Evolutionary conservation across 2,888 invertebrate species (phyloP).

Genomic region (Acrocera orbiculus): DNA sequence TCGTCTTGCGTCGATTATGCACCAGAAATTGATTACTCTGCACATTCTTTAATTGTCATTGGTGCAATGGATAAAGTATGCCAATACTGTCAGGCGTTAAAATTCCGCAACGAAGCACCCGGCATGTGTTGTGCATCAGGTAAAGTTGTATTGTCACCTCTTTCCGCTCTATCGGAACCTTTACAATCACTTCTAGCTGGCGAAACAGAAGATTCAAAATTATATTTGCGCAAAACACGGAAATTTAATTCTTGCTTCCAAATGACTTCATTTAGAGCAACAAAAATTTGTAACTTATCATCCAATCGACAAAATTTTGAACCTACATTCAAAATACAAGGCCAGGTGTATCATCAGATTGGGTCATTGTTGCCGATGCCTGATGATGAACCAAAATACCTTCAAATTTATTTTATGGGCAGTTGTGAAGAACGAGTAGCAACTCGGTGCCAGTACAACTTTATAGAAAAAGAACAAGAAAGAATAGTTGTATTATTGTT

Average conservation of each 20-base stretch:
- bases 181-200: constrained; percentile 11
- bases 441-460: constrained; percentile 2
- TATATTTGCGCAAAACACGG: constrained; percentile 3
- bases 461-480: constrained; percentile 2
- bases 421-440: constrained; percentile 1
- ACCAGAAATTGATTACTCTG: constrained; percentile 17
- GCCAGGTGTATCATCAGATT: too few species aligned
- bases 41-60: constrained; percentile 18
- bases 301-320: too few species aligned
- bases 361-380: too few species aligned
- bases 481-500: neutral
- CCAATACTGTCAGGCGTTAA: constrained; percentile 21
- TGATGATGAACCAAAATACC: neutral
- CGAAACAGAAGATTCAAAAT: constrained; percentile 5
- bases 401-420: constrained; percentile 2
- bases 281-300: neutral
- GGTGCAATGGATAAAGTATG: constrained; percentile 20
- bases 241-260: too few species aligned
- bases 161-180: constrained; percentile 21
- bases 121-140: constrained; percentile 25
- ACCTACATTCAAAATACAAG: too few species aligned
- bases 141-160: constrained; percentile 22
- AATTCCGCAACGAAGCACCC: constrained; percentile 20
- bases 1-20: constrained; percentile 16
- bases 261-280: constrained; percentile 7